Evolutionary conservation across 2,113 vertebrate genomes (phyloP).

Genomic region (Mirounga angustirostris): DNA sequence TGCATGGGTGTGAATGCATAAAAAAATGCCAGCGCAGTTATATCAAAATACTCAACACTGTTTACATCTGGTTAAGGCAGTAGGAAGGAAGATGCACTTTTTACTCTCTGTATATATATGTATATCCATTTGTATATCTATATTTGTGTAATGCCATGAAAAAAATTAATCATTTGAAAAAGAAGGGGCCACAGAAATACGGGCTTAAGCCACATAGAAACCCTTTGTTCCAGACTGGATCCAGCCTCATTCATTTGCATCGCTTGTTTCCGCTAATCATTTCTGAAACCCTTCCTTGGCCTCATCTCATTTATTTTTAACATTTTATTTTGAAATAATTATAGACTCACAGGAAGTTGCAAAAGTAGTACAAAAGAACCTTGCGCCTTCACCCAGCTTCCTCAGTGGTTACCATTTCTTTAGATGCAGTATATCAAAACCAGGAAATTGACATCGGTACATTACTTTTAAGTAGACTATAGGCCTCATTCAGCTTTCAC

Average conservation of each 20-base stretch:
- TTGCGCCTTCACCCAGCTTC: not conserved
- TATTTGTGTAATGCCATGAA: not conserved
- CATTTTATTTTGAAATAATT: constrained; percentile 55
- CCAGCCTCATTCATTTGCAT: not conserved
- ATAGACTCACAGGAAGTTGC: not conserved
- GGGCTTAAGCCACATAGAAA: not conserved
- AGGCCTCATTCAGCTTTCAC: constrained; percentile 5
- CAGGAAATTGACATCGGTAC: not conserved
- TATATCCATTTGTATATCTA: not conserved
- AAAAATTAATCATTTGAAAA: constrained; percentile 3
- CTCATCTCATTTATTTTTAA: constrained; percentile 48
- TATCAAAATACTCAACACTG: not conserved
- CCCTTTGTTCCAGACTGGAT: not conserved
- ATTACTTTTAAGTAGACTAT: not conserved
- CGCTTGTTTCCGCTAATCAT: not conserved
- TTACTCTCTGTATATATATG: not conserved
- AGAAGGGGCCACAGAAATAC: not conserved
- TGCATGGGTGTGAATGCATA: not conserved
- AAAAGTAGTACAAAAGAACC: not conserved
- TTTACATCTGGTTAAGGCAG: not conserved
- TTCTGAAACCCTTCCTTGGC: constrained; percentile 29
- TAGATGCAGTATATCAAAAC: constrained; percentile 12
- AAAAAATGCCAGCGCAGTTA: not conserved
- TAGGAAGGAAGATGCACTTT: not conserved
- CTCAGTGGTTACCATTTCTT: not conserved